Percentiles rank a stretch among this genome's conserved stretches.
Evolutionary conservation across 2,888 invertebrate species (phyloP).

Genomic region (Cantharis rufa): DNA sequence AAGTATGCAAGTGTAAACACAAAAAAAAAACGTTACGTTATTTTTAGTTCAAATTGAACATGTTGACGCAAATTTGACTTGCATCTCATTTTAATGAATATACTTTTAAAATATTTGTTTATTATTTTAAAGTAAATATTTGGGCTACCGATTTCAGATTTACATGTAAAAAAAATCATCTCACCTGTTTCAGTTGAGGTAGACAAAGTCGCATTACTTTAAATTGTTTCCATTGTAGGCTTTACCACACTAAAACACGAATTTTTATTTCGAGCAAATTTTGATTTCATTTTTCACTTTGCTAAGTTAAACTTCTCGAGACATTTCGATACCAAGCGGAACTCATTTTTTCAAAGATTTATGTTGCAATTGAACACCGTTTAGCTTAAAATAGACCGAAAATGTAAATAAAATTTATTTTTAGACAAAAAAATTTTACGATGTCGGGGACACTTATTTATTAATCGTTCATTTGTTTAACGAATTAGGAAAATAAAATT

Average conservation of each 20-base stretch:
- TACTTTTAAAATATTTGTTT: neutral
- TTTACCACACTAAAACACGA: neutral
- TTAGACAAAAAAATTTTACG: neutral
- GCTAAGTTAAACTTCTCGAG: neutral
- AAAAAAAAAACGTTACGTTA: neutral
- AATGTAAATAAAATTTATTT: neutral
- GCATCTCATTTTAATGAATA: neutral
- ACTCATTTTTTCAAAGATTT: neutral
- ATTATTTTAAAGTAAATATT: neutral
- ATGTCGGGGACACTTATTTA: neutral
- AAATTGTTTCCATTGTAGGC: neutral
- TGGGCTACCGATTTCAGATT: neutral
- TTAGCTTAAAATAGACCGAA: neutral
- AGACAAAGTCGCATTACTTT: neutral
- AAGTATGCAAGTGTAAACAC: neutral
- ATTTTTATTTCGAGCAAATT: neutral
- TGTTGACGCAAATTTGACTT: neutral
- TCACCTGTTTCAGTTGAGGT: neutral
- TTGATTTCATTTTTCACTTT: neutral
- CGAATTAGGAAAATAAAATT: neutral
- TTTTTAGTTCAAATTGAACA: neutral
- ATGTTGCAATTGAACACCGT: neutral
- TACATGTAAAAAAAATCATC: neutral
- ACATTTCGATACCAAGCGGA: neutral
- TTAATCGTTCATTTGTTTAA: neutral